phyloP scores from a whole-genome alignment of 92 coral and sea anemone species.

The Epizoanthus stellaris region DNA sequence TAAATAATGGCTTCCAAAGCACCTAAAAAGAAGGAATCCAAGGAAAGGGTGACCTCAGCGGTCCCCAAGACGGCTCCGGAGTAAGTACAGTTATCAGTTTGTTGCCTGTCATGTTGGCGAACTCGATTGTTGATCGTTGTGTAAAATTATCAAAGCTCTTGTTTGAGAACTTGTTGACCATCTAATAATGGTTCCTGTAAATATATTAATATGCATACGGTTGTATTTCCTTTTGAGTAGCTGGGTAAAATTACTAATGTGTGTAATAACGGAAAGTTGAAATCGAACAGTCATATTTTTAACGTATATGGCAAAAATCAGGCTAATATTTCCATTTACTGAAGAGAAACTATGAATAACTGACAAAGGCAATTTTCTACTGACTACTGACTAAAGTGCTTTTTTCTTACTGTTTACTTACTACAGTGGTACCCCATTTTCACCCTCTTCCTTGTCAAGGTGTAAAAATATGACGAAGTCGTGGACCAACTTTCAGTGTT shows the following conservation, averaged over 20 bases:
- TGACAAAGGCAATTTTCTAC: no score
- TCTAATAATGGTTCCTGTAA: not conserved
- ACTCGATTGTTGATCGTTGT: slow-evolving; percentile 3
- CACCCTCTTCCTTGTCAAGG: no score
- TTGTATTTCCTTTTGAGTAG: not conserved
- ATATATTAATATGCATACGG: not conserved
- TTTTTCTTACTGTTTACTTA: no score
- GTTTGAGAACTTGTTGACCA: slow-evolving; percentile 22
- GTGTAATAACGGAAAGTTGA: not conserved
- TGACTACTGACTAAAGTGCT: no score
- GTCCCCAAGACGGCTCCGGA: slow-evolving; percentile 86
- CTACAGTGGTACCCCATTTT: no score
- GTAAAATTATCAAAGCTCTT: not conserved
- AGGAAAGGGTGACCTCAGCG: slow-evolving; percentile 93
- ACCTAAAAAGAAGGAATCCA: slow-evolving; percentile 98
- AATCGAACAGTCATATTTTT: not conserved
- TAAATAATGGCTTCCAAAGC: slow-evolving; percentile 93
- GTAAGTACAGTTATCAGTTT: slow-evolving; percentile 63
- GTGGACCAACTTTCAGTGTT: no score
- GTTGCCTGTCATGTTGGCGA: no score
- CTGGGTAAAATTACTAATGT: not conserved
- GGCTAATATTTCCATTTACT: no score
- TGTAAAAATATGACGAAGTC: no score
- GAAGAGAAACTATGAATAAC: no score
- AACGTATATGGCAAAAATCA: no score